Evolutionary conservation across 1,140 invertebrate genomes (phyloP).

Genomic region (Battus philenor): DNA sequence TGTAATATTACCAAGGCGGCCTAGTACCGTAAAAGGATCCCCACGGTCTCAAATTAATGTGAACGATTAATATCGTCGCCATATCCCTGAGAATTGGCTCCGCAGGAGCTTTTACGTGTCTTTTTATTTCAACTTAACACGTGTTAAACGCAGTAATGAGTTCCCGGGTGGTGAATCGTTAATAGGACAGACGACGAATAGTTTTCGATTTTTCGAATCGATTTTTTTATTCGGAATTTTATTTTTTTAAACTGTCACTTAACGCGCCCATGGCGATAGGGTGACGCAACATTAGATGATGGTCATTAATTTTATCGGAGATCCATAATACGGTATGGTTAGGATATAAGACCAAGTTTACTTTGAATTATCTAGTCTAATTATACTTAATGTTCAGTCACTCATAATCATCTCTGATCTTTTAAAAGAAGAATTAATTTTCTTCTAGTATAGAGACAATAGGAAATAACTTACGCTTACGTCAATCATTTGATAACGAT

Average conservation of each 20-base stretch:
- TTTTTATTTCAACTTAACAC: slow-evolving; percentile 38
- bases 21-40: slow-evolving; percentile 22
- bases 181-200: slow-evolving; percentile 51
- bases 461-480: too few species aligned
- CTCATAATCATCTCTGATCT: too few species aligned
- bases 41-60: slow-evolving; percentile 31
- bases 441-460: too few species aligned
- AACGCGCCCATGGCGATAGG: slow-evolving; percentile 7
- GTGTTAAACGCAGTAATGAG: slow-evolving; percentile 51
- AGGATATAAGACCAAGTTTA: too few species aligned
- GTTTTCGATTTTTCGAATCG: slow-evolving; percentile 22
- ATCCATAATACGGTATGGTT: too few species aligned
- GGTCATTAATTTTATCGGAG: slow-evolving; percentile 12
- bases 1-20: too few species aligned
- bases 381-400: too few species aligned
- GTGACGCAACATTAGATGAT: slow-evolving; percentile 2
- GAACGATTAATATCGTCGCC: slow-evolving; percentile 38
- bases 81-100: slow-evolving; percentile 35
- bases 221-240: slow-evolving; percentile 24
- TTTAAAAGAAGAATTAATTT: too few species aligned
- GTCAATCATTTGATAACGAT: too few species aligned
- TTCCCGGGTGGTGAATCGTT: slow-evolving; percentile 35
- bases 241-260: slow-evolving; percentile 21
- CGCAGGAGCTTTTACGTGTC: slow-evolving; percentile 26
- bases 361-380: too few species aligned